phyloP scores from a whole-genome alignment of 2,797 vertebrate genomes.

The Paramormyrops hopkinsi region DNA sequence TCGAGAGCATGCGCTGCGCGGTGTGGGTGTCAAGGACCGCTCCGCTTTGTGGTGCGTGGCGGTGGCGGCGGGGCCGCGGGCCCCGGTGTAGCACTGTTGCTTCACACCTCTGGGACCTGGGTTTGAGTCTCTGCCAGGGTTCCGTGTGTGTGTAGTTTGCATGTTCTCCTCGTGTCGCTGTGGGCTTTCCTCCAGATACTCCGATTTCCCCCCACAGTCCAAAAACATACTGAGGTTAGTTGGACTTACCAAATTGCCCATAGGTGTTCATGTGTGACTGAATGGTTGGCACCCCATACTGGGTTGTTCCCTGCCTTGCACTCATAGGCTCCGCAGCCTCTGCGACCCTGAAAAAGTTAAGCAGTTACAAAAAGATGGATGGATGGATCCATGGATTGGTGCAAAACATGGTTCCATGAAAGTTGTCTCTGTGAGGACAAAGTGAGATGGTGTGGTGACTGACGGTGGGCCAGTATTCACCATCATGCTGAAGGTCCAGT shows the following conservation, averaged over 20 bases:
- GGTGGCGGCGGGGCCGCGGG: neutral
- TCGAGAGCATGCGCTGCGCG: no score
- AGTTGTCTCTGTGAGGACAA: neutral
- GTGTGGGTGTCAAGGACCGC: no score
- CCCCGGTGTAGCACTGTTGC: neutral
- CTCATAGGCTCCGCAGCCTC: neutral
- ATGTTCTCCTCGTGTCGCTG: neutral
- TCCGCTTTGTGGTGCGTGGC: neutral
- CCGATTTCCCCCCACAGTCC: neutral
- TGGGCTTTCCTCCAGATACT: neutral
- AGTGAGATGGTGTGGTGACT: neutral
- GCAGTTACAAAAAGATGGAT: neutral
- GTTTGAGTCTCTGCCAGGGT: neutral
- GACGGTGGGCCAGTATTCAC: neutral
- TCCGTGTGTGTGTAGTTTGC: neutral
- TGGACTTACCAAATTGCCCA: neutral
- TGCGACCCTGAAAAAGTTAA: neutral
- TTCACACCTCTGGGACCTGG: neutral
- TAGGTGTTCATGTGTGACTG: neutral
- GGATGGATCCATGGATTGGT: neutral
- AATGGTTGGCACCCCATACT: neutral
- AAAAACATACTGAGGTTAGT: neutral
- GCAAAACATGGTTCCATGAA: neutral
- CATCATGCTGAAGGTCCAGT: neutral
- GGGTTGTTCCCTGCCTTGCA: neutral